These are phyloP conservation scores for Achatina immaculata DNA, from an alignment of 1,140 invertebrate species.

Conservation along the genomic window DNA sequence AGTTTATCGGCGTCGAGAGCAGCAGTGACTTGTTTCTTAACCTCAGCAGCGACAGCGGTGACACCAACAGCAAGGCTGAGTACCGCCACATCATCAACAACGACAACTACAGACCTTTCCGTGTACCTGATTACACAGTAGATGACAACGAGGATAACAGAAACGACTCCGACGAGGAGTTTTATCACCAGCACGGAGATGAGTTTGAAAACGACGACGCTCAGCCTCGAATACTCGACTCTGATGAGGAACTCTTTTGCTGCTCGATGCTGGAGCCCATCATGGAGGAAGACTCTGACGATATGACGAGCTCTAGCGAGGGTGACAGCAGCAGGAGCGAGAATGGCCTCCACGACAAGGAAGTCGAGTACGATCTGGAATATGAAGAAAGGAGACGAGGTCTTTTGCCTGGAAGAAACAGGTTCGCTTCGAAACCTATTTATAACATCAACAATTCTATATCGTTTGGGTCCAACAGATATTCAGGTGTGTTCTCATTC, in stretches of 20 bases:
- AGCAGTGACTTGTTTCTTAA: slow-evolving; percentile 4
- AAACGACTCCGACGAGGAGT: not conserved
- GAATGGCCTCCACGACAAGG: not conserved
- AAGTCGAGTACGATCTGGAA: slow-evolving; percentile 22
- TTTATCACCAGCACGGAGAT: slow-evolving; percentile 38
- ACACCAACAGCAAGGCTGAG: slow-evolving; percentile 29
- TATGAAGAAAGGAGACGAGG: slow-evolving; percentile 24
- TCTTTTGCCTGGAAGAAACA: not conserved
- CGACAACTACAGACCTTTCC: slow-evolving; percentile 28
- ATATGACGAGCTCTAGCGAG: slow-evolving; percentile 42
- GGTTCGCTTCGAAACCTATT: not conserved
- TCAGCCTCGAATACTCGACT: slow-evolving; percentile 45
- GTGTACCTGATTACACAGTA: not conserved
- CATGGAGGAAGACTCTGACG: slow-evolving; percentile 63
- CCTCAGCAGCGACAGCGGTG: slow-evolving; percentile 18
- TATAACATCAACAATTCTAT: not conserved
- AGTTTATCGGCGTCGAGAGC: not conserved
- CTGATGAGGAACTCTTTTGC: slow-evolving; percentile 50
- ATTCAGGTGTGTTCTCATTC: not conserved
- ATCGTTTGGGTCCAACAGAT: not conserved
- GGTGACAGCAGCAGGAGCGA: not conserved
- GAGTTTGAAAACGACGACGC: slow-evolving; percentile 38
- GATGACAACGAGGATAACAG: not conserved
- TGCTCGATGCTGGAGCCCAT: slow-evolving; percentile 58
- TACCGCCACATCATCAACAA: slow-evolving; percentile 35